Base-by-base conservation (phyloP, 2,797 vertebrate species). In the Scleropages formosus region DNA sequence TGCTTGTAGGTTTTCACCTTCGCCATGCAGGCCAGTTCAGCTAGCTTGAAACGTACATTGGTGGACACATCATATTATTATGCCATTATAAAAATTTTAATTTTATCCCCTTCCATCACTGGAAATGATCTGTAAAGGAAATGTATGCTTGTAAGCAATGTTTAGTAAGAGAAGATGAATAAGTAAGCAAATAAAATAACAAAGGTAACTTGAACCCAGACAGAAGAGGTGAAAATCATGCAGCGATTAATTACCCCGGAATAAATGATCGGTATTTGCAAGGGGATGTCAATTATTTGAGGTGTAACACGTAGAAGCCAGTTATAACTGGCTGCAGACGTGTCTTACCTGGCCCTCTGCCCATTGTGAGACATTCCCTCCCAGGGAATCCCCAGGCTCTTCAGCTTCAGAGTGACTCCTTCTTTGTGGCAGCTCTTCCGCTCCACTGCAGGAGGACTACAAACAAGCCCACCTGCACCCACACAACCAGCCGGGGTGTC, bases 321-420 rank as follows among this genome's bases (percentile, higher is more conserved):
- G 76, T 75, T 53, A 72, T 77, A 65, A 78, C 68, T 64, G 46
- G 16, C 18, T 4, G 13, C 7, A 6, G 12, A 18, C n/a, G 11
- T n/a, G 44, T 46, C 24, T 68, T 22, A 56, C 68, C 20, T 18
- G 27, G 18, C 39, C 51, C 39, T 68, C 16, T n/a, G 20, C 65
- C 68, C 63, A 67, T 65, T 4, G 47, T 2, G 31, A 6, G 31
- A 39, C 31, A n/a, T n/a, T 1, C 22, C 15, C 47, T 49, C 61
- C 2, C 74, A 80, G 79, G 80, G 44, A 81, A 81, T 72, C 80
- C 80, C 78, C 80, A 69, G 79, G 82, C 82, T 85, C 31, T 60
- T 75, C 47, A 13, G 18, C 27, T 58, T 59, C 56, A 16, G 22
- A 31, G 65, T 31, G 49, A 27, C 39, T 4, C 22, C 16, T 79